Percentiles rank a stretch among this genome's conserved stretches.
Evolutionary conservation across 2,888 invertebrate genomes (phyloP).

Genomic region (Anodontia alba): DNA sequence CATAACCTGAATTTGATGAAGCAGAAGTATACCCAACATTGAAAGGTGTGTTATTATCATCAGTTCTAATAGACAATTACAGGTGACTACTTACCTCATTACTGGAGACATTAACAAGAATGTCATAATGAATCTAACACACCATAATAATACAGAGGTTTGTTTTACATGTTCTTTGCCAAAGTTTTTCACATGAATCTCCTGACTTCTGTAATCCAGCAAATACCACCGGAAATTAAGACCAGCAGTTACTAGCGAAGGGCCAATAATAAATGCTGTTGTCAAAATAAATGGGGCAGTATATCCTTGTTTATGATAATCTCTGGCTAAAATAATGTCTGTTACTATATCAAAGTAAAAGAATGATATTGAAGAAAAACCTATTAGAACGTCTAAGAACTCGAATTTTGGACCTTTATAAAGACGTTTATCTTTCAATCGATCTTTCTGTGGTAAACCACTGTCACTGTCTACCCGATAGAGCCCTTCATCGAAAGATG

Average conservation of each 20-base stretch:
- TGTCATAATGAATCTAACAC: conserved; percentile 71
- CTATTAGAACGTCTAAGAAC: conserved; percentile 68
- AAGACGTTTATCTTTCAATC: not conserved
- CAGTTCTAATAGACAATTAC: too few species aligned
- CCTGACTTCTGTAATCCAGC: conserved; percentile 72
- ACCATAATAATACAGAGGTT: conserved; percentile 62
- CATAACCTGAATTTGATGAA: too few species aligned
- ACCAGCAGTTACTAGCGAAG: conserved; percentile 71
- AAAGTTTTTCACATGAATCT: conserved; percentile 48
- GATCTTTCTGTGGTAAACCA: not conserved
- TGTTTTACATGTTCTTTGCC: conserved; percentile 56
- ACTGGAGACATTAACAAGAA: conserved; percentile 76
- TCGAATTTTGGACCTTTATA: conserved; percentile 56
- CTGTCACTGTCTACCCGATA: not conserved
- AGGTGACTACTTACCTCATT: conserved; percentile 67
- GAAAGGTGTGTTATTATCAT: too few species aligned
- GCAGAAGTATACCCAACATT: too few species aligned
- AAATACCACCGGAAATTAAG: conserved; percentile 76
- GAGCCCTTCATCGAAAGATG: not conserved
- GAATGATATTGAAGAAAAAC: conserved; percentile 67
- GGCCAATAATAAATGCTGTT: conserved; percentile 68
- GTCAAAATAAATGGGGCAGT: conserved; percentile 70
- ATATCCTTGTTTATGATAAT: conserved; percentile 65
- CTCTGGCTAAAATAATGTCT: conserved; percentile 70
- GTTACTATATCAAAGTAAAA: conserved; percentile 75